Base-by-base conservation (phyloP, 2,888 invertebrate genomes). In the Uloborus plumipes region DNA sequence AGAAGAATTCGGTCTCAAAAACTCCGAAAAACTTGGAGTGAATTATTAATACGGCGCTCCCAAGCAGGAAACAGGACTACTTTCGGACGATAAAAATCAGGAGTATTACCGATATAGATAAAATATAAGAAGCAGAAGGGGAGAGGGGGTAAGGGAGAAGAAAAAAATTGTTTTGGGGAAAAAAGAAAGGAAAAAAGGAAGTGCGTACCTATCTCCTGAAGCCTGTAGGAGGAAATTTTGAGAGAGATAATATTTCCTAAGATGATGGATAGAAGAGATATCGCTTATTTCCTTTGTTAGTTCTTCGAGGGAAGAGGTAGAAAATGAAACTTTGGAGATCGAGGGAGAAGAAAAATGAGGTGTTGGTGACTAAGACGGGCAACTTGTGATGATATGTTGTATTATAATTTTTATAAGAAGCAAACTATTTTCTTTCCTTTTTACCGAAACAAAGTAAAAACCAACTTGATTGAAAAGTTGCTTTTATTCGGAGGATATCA, bases 1-100 rank as follows among this genome's bases (percentile, higher is more conserved):
- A 49, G 47, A 49, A 64, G 64, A n/a, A 64, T 64, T 64, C 47
- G 16, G 39, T n/a, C 47, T 49, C 49, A 7, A 66, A 64, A 66
- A 66, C 64, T 65, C 47, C 53, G 6, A 50, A 62, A 80, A 73
- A 79, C 22, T 51, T 26, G 72, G 7, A 55, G 74, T 75, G 80
- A 81, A 81, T 81, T 73, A 80, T 80, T 81, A 81, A 81, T 70
- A 67, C 64, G 67, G 51, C 26, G 67, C 67, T 80, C 31, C n/a
- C 65, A 49, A 67, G 51, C 39, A 62, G 66, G 64, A 69, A 73
- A 62, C 49, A 55, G 59, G 51, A 70, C 74, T 74, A 70, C 80
- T 81, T 81, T 81, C 26, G 64, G 26, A 39, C 58, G 80, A 81
- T 81, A 81, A 81, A 81, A 81, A 81, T 81, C 80, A 69, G 64